These are phyloP conservation scores for Darevskia nairensis DNA, from an alignment of 2,797 vertebrate species.

Conservation along the genomic window DNA sequence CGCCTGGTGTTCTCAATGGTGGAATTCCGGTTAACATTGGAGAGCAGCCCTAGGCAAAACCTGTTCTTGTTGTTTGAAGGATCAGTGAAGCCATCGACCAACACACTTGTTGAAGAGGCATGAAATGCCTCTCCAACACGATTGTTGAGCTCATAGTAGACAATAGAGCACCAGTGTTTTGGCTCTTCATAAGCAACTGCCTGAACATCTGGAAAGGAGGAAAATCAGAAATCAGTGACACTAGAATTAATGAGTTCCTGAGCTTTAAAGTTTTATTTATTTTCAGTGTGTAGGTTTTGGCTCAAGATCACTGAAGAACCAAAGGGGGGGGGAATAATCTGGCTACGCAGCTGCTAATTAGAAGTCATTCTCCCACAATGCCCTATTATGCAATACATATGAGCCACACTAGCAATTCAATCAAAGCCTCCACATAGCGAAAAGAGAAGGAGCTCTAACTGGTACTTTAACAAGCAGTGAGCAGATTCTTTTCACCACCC, in stretches of 20 bases:
- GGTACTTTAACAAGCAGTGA: not conserved
- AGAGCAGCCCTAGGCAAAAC: slow-evolving; percentile 97
- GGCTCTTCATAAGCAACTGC: slow-evolving; percentile 97
- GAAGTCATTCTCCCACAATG: slow-evolving; percentile 2
- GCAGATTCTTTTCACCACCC: not conserved
- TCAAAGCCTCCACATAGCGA: not conserved
- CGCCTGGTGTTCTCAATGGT: slow-evolving; percentile 98
- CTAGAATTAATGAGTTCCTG: not conserved
- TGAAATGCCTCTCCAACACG: slow-evolving; percentile 97
- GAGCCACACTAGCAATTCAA: not conserved
- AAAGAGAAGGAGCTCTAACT: not conserved
- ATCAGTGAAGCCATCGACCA: slow-evolving; percentile 98
- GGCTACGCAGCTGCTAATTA: not conserved
- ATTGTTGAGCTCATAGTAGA: slow-evolving; percentile 99
- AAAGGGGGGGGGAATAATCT: not conserved
- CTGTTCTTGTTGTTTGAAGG: slow-evolving; percentile 99
- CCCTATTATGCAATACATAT: not conserved
- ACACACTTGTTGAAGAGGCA: slow-evolving; percentile 94
- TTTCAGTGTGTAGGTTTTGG: slow-evolving; percentile 20
- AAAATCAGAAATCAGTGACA: slow-evolving; percentile 29
- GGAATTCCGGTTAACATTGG: slow-evolving; percentile 99
- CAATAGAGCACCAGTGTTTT: slow-evolving; percentile 99
- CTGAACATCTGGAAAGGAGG: slow-evolving; percentile 88
- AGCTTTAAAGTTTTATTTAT: slow-evolving; percentile 30
- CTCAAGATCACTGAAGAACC: slow-evolving; percentile 29